phyloP scores from a whole-genome alignment of 2,797 vertebrate species.

The Ispidina picta region DNA sequence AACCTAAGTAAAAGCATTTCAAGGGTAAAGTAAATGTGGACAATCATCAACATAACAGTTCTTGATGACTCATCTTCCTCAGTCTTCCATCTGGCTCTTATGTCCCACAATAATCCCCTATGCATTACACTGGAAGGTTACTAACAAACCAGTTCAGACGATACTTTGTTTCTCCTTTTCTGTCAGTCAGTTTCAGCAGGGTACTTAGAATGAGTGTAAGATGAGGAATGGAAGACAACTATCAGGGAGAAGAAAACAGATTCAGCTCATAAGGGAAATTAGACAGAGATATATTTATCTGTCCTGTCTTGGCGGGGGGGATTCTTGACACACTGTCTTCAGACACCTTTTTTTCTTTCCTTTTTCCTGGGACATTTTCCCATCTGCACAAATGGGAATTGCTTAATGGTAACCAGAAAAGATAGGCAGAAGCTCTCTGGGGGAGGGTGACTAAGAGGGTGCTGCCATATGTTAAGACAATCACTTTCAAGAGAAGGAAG shows the following conservation, averaged over 20 bases:
- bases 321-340: neutral
- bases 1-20: neutral
- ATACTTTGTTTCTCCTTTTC: neutral
- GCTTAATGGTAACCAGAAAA: neutral
- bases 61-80: neutral
- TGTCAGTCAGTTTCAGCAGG: neutral
- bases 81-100: neutral
- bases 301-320: neutral
- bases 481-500: neutral
- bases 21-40: neutral
- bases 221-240: neutral
- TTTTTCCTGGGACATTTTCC: neutral
- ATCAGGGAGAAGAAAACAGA: neutral
- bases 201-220: neutral
- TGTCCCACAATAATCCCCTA: neutral
- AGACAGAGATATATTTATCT: neutral
- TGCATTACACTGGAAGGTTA: neutral
- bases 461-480: neutral
- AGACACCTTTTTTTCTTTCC: neutral
- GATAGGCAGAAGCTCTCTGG: neutral
- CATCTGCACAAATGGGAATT: neutral
- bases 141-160: neutral
- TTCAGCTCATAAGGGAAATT: neutral
- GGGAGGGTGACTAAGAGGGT: neutral
- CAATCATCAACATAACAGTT: neutral